A percentile compares a stretch with the other conserved stretches of the same genome.
phyloP scores from a whole-genome alignment of 2,888 invertebrate species.

The Trichogramma dendrolimi region DNA sequence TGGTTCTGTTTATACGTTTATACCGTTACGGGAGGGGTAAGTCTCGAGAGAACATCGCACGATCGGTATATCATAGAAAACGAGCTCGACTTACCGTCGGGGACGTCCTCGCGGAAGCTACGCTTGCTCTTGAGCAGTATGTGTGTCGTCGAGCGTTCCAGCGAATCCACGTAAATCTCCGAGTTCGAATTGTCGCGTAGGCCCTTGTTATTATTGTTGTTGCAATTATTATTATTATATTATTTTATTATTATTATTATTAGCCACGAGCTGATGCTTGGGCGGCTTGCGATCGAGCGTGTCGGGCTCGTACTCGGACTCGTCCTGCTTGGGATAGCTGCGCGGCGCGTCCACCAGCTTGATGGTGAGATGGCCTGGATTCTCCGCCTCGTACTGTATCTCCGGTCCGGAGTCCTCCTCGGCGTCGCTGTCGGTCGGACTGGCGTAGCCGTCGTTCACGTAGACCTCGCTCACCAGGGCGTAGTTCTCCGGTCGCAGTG shows the following conservation, averaged over 20 bases:
- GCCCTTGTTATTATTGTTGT: constrained; percentile 49
- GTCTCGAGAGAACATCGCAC: not conserved
- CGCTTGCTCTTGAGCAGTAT: constrained; percentile 67
- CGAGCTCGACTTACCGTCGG: constrained; percentile 27
- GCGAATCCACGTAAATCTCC: constrained; percentile 56
- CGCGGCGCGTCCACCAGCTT: constrained; percentile 79
- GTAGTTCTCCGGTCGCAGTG: constrained; percentile 57
- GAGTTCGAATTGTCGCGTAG: constrained; percentile 28
- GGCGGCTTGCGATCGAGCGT: constrained; percentile 76
- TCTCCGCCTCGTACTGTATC: constrained; percentile 59
- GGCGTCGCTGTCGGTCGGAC: constrained; percentile 53
- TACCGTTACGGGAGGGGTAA: not conserved
- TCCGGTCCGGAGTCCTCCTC: constrained; percentile 55
- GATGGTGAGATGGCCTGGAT: constrained; percentile 77
- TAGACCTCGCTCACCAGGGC: constrained; percentile 75
- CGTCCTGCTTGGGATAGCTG: constrained; percentile 70
- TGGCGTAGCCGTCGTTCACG: constrained; percentile 68
- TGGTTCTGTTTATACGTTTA: constrained; percentile 30
- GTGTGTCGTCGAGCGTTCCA: constrained; percentile 57
- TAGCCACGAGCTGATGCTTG: constrained; percentile 51
- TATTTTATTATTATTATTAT: too few species aligned
- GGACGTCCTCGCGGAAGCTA: constrained; percentile 61
- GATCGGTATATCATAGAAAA: too few species aligned
- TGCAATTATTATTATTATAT: constrained; percentile 33
- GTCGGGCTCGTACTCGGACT: constrained; percentile 81